These are phyloP conservation scores for Hippocampus abdominalis DNA, from an alignment of 2,113 vertebrate species.

Conservation along the genomic window DNA sequence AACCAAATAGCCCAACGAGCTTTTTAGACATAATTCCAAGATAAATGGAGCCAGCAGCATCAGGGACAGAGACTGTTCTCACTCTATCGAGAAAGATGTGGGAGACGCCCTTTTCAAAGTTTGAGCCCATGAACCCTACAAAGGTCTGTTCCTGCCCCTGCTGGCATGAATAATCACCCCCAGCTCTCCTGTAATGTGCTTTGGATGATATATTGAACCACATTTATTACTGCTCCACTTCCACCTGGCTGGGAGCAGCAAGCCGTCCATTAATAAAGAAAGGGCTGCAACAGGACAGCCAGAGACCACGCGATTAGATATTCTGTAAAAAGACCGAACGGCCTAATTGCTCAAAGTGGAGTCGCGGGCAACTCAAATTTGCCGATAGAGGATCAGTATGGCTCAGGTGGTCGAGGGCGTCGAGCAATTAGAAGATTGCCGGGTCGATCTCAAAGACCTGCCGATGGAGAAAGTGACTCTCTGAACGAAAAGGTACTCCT, in stretches of 20 bases:
- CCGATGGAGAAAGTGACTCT: background rate
- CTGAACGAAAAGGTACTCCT: background rate
- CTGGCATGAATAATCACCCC: slow-evolving; percentile 73
- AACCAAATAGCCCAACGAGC: background rate
- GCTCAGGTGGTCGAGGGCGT: slow-evolving; percentile 3
- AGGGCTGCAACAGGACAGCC: slow-evolving; percentile 42
- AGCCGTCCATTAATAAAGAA: slow-evolving; percentile 65
- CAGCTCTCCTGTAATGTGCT: slow-evolving; percentile 67
- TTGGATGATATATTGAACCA: slow-evolving; percentile 70
- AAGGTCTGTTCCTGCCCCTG: slow-evolving; percentile 69
- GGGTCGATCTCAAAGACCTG: background rate
- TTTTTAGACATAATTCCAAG: slow-evolving; percentile 8
- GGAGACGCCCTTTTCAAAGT: slow-evolving; percentile 71
- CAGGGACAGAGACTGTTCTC: slow-evolving; percentile 26
- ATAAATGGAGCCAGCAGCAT: slow-evolving; percentile 21
- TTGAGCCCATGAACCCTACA: slow-evolving; percentile 66
- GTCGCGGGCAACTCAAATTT: slow-evolving; percentile 27
- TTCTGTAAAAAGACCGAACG: slow-evolving; percentile 34
- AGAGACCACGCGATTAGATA: slow-evolving; percentile 41
- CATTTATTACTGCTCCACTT: slow-evolving; percentile 73
- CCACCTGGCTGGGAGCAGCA: slow-evolving; percentile 69
- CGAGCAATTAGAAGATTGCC: background rate
- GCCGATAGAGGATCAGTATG: slow-evolving; percentile 9
- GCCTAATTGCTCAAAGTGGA: slow-evolving; percentile 61
- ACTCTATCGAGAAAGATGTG: slow-evolving; percentile 55